These are phyloP conservation scores for Protosalanx chinensis DNA, from an alignment of 2,797 vertebrate species.

Conservation along the genomic window DNA sequence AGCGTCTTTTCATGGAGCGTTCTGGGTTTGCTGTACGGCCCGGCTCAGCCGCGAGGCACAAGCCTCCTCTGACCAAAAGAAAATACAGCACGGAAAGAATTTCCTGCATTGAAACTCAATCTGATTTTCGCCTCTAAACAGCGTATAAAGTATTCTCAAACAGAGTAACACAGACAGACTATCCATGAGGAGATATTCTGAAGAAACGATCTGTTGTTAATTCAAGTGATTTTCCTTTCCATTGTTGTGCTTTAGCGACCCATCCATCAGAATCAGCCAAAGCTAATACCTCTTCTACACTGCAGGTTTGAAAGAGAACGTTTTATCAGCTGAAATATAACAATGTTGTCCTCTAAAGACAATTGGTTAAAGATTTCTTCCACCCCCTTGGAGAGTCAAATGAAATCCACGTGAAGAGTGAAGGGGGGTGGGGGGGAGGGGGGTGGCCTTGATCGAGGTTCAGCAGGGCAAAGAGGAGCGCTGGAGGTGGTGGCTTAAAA, in stretches of 20 bases:
- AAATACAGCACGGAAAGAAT: conserved; percentile 66
- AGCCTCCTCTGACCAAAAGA: conserved; percentile 56
- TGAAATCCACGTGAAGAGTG: conserved; percentile 21
- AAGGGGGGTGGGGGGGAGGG: background rate
- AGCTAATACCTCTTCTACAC: conserved; percentile 1
- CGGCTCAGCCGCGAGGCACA: conserved; percentile 20
- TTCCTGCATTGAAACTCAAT: conserved; percentile 79
- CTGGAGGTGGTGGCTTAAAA: conserved; percentile 35
- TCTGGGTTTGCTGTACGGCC: conserved; percentile 34
- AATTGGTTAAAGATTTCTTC: conserved; percentile 14
- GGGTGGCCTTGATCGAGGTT: conserved; percentile 10
- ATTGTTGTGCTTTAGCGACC: conserved; percentile 16
- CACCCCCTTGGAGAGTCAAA: conserved; percentile 11
- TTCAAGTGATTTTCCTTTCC: too few relatives aligned
- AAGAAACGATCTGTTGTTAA: too few relatives aligned
- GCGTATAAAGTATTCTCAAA: conserved; percentile 52
- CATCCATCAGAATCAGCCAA: conserved; percentile 27
- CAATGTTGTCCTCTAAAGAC: conserved; percentile 12
- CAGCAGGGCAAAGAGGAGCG: conserved; percentile 21
- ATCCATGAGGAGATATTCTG: too few relatives aligned
- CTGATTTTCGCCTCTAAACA: conserved; percentile 68
- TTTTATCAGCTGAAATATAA: conserved; percentile 28
- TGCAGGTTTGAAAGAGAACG: conserved; percentile 2
- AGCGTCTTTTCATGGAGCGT: conserved; percentile 60
- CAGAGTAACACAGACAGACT: too few relatives aligned